phyloP scores from a whole-genome alignment of 2,888 invertebrate species.

The Idaea dimidiata region DNA sequence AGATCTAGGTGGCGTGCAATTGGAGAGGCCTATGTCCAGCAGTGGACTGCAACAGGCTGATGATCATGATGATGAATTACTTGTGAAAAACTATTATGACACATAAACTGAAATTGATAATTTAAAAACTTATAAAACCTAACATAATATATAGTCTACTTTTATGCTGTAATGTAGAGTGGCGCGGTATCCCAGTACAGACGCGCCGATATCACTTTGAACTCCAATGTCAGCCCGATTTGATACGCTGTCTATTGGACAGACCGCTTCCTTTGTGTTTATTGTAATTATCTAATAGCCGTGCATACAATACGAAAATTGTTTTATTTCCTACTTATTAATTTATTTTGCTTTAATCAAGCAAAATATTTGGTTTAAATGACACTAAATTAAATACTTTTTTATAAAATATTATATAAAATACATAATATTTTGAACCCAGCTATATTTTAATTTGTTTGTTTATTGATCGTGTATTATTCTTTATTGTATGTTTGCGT shows the following conservation, averaged over 20 bases:
- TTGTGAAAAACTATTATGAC: no score
- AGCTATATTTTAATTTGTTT: no score
- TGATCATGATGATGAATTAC: no score
- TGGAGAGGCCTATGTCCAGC: no score
- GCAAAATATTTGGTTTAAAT: no score
- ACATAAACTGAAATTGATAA: no score
- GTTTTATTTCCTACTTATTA: background rate
- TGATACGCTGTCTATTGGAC: constrained; percentile 73
- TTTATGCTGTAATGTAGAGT: background rate
- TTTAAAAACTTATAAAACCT: no score
- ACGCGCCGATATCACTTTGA: constrained; percentile 56
- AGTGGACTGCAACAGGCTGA: no score
- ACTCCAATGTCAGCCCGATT: constrained; percentile 74
- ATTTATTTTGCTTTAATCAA: background rate
- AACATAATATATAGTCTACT: background rate
- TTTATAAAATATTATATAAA: background rate
- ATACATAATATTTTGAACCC: no score
- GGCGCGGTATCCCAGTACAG: constrained; percentile 9
- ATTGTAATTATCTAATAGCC: constrained; percentile 64
- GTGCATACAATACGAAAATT: constrained; percentile 25
- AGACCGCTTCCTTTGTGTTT: constrained; percentile 68
- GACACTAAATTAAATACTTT: background rate
- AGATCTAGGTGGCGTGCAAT: no score
- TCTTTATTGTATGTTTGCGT: no score
- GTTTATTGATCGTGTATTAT: no score